Evolutionary conservation across 2,888 invertebrate species (phyloP).

Genomic region (Pristionchus japonicus): DNA sequence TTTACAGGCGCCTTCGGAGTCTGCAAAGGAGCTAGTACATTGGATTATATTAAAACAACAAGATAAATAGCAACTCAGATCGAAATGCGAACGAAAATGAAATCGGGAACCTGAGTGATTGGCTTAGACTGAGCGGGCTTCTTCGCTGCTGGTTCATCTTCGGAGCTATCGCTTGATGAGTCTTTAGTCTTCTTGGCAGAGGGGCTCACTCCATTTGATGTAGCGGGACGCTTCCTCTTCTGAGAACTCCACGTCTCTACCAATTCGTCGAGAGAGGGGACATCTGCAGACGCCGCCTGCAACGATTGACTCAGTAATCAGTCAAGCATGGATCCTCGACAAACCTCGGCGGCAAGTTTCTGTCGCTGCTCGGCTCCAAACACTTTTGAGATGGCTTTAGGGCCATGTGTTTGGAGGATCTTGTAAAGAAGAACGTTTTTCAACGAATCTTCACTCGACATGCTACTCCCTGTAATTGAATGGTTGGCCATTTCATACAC

Average conservation of each 20-base stretch:
- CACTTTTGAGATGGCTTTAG: slow-evolving; percentile 34
- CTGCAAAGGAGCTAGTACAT: not conserved
- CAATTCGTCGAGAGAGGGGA: slow-evolving; percentile 52
- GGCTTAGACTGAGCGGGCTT: slow-evolving; percentile 16
- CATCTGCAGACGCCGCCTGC: slow-evolving; percentile 42
- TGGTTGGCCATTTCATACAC: not conserved
- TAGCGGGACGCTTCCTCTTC: slow-evolving; percentile 52
- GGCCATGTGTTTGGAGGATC: slow-evolving; percentile 42
- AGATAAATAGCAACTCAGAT: too few relatives aligned
- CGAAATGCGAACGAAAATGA: not conserved
- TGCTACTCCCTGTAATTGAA: not conserved
- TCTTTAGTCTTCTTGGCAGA: slow-evolving; percentile 54
- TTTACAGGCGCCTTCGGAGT: slow-evolving; percentile 50
- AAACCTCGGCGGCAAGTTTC: slow-evolving; percentile 34
- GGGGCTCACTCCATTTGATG: slow-evolving; percentile 54
- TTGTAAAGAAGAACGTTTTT: slow-evolving; percentile 38
- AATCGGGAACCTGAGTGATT: not conserved
- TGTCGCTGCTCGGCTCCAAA: slow-evolving; percentile 39
- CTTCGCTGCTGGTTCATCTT: slow-evolving; percentile 24
- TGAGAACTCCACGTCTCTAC: slow-evolving; percentile 48
- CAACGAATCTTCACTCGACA: slow-evolving; percentile 28
- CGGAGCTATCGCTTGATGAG: slow-evolving; percentile 39
- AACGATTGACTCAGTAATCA: not conserved
- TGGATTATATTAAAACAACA: not conserved
- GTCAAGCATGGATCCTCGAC: not conserved